Base-by-base conservation (phyloP, 2,888 invertebrate species). In the Tyria jacobaeae region DNA sequence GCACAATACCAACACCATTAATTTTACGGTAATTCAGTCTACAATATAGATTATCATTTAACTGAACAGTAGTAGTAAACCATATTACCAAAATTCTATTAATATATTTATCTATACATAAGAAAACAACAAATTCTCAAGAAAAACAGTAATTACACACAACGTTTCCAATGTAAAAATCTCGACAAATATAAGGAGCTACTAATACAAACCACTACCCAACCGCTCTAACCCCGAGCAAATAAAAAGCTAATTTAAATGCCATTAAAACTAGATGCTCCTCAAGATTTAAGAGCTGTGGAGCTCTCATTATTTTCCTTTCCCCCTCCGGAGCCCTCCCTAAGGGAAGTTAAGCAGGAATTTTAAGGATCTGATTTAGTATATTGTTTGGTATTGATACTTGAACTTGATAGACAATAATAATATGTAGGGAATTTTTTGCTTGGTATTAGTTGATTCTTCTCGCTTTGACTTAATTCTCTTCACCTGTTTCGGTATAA, bases 241-340 rank as follows among this genome's bases (percentile, higher is more conserved):
- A 91, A 92, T 92, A 92, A 92, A 90, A 91, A 92, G 79, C 90
- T 90, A 90, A 93, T 93, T 92, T 91, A 92, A 92, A 93, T 92
- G 88, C 90, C 91, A 92, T 93, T 92, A 92, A 90, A 91, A 86
- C 87, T 89, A 88, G 88, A 92, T 87, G 86, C 86, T 85, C 71
- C 81, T 81, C 78, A 82, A 86, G 86, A 88, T 86, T 90, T 87
- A 87, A 85, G 85, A 86, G 76, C 78, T 75, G 78, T 67, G 62
- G 71, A 76, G 69, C 64, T 62, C 76, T 78, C 78, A 76, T 76
- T 76, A 76, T 78, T 78, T 76, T 75, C 62, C 72, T 63, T 66
- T 39, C 49, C 47, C 55, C 60, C 71, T 64, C 64, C 57, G 51
- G 60, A 67, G 54, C 63, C 66, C 62, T 73, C 78, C 78, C 68